Evolutionary conservation across 37 sponge, comb jelly and placozoan species (phyloP).

Genomic region (Cladorhizidae sp.): DNA sequence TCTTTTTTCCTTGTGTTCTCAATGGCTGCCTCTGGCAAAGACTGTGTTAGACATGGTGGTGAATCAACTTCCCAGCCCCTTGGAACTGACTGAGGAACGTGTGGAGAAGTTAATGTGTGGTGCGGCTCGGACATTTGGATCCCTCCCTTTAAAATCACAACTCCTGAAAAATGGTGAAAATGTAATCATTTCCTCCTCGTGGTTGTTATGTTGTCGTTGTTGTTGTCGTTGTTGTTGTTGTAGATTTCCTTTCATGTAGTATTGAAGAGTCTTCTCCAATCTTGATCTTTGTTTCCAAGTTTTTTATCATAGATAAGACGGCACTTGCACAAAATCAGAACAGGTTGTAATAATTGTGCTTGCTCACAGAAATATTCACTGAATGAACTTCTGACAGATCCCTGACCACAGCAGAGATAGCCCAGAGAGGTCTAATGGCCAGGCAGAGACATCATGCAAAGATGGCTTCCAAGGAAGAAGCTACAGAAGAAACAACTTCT

Average conservation of each 20-base stretch:
- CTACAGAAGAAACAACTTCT: background rate
- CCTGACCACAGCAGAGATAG: slow-evolving; percentile 70
- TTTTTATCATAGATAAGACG: slow-evolving; percentile 67
- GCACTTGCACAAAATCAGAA: slow-evolving; percentile 66
- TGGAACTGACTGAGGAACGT: slow-evolving; percentile 64
- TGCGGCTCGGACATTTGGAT: slow-evolving; percentile 55
- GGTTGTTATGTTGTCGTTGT: background rate
- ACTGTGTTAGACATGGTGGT: slow-evolving; percentile 87
- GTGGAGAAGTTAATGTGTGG: slow-evolving; percentile 86
- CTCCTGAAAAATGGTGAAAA: slow-evolving; percentile 68
- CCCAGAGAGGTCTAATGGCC: slow-evolving; percentile 52
- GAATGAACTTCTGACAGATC: slow-evolving; percentile 46
- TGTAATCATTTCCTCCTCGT: too few species aligned
- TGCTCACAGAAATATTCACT: background rate
- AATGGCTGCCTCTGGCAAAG: slow-evolving; percentile 93
- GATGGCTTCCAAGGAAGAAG: slow-evolving; percentile 10
- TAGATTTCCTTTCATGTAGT: slow-evolving; percentile 79
- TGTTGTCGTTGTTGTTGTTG: background rate
- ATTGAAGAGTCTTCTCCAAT: slow-evolving; percentile 48
- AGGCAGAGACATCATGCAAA: slow-evolving; percentile 33
- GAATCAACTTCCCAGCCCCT: slow-evolving; percentile 80
- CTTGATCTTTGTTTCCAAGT: slow-evolving; percentile 90
- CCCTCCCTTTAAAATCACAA: slow-evolving; percentile 79
- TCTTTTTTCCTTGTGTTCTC: slow-evolving; percentile 85
- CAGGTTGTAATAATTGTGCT: slow-evolving; percentile 44